These are phyloP conservation scores for Felis catus DNA, from an alignment of 2,113 vertebrate species.

Conservation along the genomic window DNA sequence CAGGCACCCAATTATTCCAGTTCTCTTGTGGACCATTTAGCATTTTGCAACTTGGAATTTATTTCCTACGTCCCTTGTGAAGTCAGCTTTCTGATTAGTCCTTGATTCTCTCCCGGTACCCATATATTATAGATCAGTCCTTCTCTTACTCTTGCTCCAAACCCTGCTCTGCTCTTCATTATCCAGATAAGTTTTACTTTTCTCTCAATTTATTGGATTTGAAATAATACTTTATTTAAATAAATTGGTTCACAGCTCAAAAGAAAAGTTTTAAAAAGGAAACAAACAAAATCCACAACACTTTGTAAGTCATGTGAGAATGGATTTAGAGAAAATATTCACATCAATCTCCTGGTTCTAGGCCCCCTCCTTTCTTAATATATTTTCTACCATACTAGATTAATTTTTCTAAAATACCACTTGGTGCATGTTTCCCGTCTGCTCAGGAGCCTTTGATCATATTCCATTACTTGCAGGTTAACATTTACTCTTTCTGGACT, in stretches of 20 bases:
- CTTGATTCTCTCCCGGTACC: neutral
- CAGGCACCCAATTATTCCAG: neutral
- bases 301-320: neutral
- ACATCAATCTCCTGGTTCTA: neutral
- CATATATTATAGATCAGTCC: neutral
- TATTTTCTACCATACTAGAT: neutral
- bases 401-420: conserved; percentile 23
- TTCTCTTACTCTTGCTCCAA: neutral
- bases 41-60: neutral
- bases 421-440: neutral
- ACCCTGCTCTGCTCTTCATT: neutral
- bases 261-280: neutral
- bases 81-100: neutral
- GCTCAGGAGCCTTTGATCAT: neutral
- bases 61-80: neutral
- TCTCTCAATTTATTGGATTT: neutral
- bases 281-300: neutral
- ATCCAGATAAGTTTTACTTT: neutral
- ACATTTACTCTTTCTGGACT: neutral
- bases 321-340: neutral
- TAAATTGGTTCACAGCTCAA: neutral
- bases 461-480: neutral
- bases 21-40: neutral
- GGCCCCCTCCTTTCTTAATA: neutral
- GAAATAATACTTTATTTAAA: neutral